These are phyloP conservation scores for Neotragus moschatus DNA, from an alignment of 2,113 vertebrate species.

Conservation along the genomic window DNA sequence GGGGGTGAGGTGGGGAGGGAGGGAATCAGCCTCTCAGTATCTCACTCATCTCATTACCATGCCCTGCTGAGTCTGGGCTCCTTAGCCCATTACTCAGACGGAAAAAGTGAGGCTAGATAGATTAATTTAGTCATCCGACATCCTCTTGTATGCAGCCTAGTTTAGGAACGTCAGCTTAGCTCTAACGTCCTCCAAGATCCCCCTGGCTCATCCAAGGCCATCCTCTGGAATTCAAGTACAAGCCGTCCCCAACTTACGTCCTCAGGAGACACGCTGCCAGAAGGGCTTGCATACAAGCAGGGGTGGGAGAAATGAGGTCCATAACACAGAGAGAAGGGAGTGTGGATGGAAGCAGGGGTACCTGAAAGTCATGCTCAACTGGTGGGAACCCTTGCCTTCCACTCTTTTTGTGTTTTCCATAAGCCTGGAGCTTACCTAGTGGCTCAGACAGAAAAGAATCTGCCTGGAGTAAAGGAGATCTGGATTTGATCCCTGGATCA, in stretches of 20 bases:
- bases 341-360: too few relatives aligned
- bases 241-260: background rate
- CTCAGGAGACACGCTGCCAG: fast-evolving
- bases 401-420: fast-evolving
- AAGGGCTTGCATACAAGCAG: fast-evolving
- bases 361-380: fast-evolving
- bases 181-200: background rate
- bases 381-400: background rate
- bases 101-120: background rate
- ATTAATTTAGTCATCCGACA: background rate
- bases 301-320: fast-evolving
- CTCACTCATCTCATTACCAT: background rate
- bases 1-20: background rate
- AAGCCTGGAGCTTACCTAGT: background rate
- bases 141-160: fast-evolving
- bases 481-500: background rate
- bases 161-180: background rate
- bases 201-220: background rate
- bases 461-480: background rate
- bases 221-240: background rate
- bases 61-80: background rate
- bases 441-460: background rate
- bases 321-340: background rate
- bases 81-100: background rate
- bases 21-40: too few relatives aligned